Evolutionary conservation across 2,113 vertebrate species (phyloP), one percentile per base, ranked within the genome.

Genomic region (Diphyllodes magnificus): DNA sequence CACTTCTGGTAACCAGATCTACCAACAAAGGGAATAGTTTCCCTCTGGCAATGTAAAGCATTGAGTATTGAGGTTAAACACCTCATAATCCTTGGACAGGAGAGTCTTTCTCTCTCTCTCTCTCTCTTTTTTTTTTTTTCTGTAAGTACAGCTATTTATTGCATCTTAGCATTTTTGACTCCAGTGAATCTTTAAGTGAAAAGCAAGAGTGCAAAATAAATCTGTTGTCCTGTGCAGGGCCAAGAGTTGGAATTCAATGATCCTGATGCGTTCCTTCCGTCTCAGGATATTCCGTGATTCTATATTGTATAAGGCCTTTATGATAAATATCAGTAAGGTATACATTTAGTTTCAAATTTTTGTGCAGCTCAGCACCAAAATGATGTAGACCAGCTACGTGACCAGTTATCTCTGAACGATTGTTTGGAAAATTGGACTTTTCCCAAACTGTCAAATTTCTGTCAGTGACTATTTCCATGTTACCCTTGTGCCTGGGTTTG

Each of bases 21-120:
- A 51, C 73, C 83, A 96, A 96, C 88, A 96, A 96, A 96, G 78
- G 53, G 42, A 73, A 70, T 76, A 70, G n/a, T 44, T 95, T 90
- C 69, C 86, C 84, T 84, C 77, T 78, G 90, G 94, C 71, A 84
- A 86, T 95, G n/a, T 88, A 92, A 82, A 91, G 37, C 57, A 31
- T 79, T 82, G 49, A 25, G 24, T 49, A 24, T 49, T 49, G 64
- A 86, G 88, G 81, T 92, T 94, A 86, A 95, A 86, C 57, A 77
- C 50, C 64, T 96, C 75, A 63, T 90, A 95, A 94, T 95, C 72
- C 87, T 88, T 90, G 57, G 65, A 71, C 47, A 63, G 60, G 44
- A 33, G 33, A 69, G 28, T 76, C 31, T 93, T 47, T 94, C 25
- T 83, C 47, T 49, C 22, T 49, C 47, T 49, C 11, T 22, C 11